Evolutionary conservation across 2,888 invertebrate species (phyloP).

Genomic region (Eumacrocentrus americanus): DNA sequence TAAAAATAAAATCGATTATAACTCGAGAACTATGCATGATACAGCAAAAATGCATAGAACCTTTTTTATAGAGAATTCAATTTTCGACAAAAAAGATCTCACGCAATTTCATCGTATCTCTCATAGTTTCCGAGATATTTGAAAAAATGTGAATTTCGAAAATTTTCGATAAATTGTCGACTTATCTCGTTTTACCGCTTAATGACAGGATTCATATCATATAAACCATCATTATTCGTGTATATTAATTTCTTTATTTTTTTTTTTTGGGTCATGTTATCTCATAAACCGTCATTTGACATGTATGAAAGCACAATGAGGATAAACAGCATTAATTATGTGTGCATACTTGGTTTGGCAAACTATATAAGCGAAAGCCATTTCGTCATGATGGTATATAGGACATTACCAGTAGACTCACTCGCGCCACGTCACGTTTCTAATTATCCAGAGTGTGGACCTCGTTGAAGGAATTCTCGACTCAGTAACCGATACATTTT

Average conservation of each 20-base stretch:
- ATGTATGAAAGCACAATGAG: background rate
- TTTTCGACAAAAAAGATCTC: background rate
- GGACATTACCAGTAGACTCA: slow-evolving; percentile 1
- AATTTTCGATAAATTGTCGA: background rate
- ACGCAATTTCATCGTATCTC: too few species aligned
- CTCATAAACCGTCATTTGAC: background rate
- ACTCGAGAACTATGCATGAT: background rate
- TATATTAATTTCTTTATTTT: too few species aligned
- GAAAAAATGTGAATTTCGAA: background rate
- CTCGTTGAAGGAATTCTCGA: slow-evolving; percentile 6
- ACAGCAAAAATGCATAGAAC: background rate
- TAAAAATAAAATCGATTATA: too few species aligned
- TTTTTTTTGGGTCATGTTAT: too few species aligned
- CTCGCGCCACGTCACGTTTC: slow-evolving; percentile 27
- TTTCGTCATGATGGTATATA: slow-evolving; percentile 3
- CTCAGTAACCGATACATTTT: slow-evolving; percentile 23
- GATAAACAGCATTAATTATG: background rate
- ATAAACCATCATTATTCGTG: too few species aligned
- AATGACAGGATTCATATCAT: too few species aligned
- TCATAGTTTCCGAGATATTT: too few species aligned
- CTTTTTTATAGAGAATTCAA: background rate
- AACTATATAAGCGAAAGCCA: slow-evolving; percentile 1
- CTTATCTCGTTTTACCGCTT: too few species aligned
- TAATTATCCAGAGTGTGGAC: slow-evolving; percentile 29
- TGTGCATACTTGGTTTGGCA: background rate